Conservation (phyloP, 2,888 invertebrate species). For the Mythimna impura region DNA sequence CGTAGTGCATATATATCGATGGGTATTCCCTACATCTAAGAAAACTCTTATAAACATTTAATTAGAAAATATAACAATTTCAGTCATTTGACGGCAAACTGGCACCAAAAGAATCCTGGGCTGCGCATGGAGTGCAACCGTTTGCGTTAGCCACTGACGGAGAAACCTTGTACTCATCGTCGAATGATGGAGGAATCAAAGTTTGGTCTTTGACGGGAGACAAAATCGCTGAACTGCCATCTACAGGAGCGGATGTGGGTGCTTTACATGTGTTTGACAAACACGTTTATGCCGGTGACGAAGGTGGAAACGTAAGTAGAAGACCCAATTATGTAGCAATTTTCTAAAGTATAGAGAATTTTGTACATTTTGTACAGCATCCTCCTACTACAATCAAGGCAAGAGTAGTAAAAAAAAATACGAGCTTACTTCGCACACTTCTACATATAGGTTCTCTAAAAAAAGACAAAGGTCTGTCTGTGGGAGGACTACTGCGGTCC, state of each 20-base stretch:
- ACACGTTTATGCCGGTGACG: conserved; percentile 91
- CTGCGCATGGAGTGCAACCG: conserved; percentile 91
- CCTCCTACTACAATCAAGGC: neutral
- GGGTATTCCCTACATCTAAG: neutral
- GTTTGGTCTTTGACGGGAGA: conserved; percentile 87
- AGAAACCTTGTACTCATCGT: conserved; percentile 90
- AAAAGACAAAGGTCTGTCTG: neutral
- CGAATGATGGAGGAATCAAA: conserved; percentile 91
- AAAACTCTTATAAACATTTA: neutral
- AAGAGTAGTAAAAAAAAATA: neutral
- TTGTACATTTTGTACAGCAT: too few relatives aligned
- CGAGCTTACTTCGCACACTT: neutral
- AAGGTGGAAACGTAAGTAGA: conserved; percentile 91
- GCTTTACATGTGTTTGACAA: conserved; percentile 77
- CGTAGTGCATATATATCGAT: too few relatives aligned
- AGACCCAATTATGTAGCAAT: neutral
- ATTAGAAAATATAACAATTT: conserved; percentile 21
- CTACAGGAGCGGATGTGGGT: conserved; percentile 83
- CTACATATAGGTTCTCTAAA: neutral
- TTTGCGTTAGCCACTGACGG: conserved; percentile 90
- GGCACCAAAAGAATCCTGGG: conserved; percentile 77
- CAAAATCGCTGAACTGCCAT: conserved; percentile 77
- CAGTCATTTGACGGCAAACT: conserved; percentile 81
- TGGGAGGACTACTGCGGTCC: too few relatives aligned
- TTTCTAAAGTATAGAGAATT: neutral